Base-by-base conservation (phyloP, 1,140 invertebrate genomes). In the Lutraria rhynchaena region DNA sequence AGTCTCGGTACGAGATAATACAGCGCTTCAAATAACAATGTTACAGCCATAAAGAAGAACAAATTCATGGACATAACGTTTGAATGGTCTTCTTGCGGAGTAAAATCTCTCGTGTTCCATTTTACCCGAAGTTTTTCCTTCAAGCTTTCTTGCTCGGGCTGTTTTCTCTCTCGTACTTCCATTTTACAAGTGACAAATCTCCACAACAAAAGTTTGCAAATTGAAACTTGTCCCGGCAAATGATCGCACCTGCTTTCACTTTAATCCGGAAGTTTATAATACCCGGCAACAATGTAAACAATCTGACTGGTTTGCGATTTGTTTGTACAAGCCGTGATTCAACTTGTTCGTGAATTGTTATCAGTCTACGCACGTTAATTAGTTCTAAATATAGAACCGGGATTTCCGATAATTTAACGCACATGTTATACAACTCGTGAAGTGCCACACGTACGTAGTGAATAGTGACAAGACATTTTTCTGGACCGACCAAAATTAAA, bases 101-200 rank as follows among this genome's bases (percentile, higher is more conserved):
- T 53, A 53, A 81, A 81, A 53, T 81, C 78, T 80, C 76, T 57
- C n/a, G 51, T 57, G 24, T 75, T 67, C 53, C 51, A 81, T 63
- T 81, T 60, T 53, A 15, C 55, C 22, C 46, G 27, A 0, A 81
- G 22, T 61, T 81, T 81, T 65, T 81, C 78, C 41, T 63, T 81
- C 33, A 81, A 65, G 19, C 60, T 33, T 51, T 65, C 74, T n/a
- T 55, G 17, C 24, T 55, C 5, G 17, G 61, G 37, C 15, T 41
- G 35, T 31, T 60, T 63, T 41, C 78, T 61, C 49, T 81, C 78
- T 24, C 78, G 37, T 5, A 81, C 29, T 33, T 81, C 78, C 78
- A 81, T 81, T 3, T 7, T 60, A 53, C 24, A 24, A 22, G 31
- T 22, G 51, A 11, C n/a, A 41, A 0, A 19, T n/a, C 31, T 58